Evolutionary conservation across 2,113 vertebrate genomes (phyloP), one percentile per base, ranked within the genome.

Genomic region (Blennius ocellaris): DNA sequence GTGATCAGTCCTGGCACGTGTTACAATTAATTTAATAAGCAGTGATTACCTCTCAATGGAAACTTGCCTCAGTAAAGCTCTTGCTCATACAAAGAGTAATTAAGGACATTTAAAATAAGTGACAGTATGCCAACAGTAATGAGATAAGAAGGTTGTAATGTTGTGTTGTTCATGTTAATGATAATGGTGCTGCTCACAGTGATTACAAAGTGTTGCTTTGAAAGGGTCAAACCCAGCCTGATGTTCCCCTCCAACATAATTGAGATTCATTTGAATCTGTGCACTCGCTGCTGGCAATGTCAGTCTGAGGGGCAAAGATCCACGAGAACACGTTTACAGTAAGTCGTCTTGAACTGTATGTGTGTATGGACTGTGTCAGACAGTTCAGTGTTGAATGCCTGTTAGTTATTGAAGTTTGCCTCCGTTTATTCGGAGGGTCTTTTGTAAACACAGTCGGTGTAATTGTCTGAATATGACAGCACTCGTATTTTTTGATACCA

Each of bases 391-490:
- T 64, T 11, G 1, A 49, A 69, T 72, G 78, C 69, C 82, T 72
- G 48, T 9, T 38, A 60, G 78, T 73, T 74, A 61, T 61, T 74
- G 55, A 41, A 3, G 41, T 82, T 65, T 66, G 15, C 53, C 55
- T 81, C 8, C 3, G 54, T 3, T 6, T 40, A 15, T 38, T 37
- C 8, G 15, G 50, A 64, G 62, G 50, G 15, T 69, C 61, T 68
- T 30, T 61, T 30, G 69, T 81, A 50, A 76, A 86, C 60, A 75
- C 52, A 78, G 66, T 73, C 52, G 43, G 56, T 21, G 51, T 83
- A 78, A 87, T 81, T 83, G 66, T 87, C 76, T 76, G 79, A 79
- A 73, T 71, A 45, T 78, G 60, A 57, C 67, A 72, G 14, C 15
- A 54, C 45, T 71, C 50, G 54, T 58, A 39, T 76, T 64, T 85